A percentile compares a stretch with the other conserved stretches of the same genome.
phyloP scores from a whole-genome alignment of 2,888 invertebrate genomes.

The Ariolimax columbianus region DNA sequence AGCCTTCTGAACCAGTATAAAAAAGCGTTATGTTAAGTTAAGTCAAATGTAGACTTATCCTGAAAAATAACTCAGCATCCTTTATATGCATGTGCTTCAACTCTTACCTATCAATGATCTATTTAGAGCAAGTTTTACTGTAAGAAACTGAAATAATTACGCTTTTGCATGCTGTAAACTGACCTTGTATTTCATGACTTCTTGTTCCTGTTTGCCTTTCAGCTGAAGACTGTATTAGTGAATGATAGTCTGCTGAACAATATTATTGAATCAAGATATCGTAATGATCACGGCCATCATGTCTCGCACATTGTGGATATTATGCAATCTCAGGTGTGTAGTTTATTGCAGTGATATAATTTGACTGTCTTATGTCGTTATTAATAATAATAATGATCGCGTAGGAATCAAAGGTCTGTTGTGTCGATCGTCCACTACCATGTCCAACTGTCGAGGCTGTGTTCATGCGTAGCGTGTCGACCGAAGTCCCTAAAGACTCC shows the following conservation, averaged over 20 bases:
- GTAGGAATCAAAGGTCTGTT: background rate
- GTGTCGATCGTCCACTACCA: too few species aligned
- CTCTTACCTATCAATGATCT: too few species aligned
- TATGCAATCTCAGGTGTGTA: constrained; percentile 70
- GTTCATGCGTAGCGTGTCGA: too few species aligned
- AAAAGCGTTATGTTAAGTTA: too few species aligned
- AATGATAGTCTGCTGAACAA: constrained; percentile 52
- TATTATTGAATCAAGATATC: constrained; percentile 53
- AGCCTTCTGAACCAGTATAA: too few species aligned
- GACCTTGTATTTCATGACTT: background rate
- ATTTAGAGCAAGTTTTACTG: too few species aligned
- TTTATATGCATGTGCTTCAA: too few species aligned
- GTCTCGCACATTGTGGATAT: constrained; percentile 66
- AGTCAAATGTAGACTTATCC: too few species aligned
- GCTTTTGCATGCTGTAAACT: background rate
- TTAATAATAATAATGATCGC: background rate
- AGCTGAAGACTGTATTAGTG: constrained; percentile 64
- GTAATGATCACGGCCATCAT: constrained; percentile 43
- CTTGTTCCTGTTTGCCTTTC: background rate
- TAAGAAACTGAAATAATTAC: too few species aligned
- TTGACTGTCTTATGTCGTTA: background rate
- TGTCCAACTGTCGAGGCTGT: too few species aligned
- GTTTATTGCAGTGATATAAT: background rate
- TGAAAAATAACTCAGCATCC: too few species aligned
- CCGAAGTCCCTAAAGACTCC: too few species aligned